phyloP scores from a whole-genome alignment of 2,797 vertebrate species.

The Prionace glauca region DNA sequence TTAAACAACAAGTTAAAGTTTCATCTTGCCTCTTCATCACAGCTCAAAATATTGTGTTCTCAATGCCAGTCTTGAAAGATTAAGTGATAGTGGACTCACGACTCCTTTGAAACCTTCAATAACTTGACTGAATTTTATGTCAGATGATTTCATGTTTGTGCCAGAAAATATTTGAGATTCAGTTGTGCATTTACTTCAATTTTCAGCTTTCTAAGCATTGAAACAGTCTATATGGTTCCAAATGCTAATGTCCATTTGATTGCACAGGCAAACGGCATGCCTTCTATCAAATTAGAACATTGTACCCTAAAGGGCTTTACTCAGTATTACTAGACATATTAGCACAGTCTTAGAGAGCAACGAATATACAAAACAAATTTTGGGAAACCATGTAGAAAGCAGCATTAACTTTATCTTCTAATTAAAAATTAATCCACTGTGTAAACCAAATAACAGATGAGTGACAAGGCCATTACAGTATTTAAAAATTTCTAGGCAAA shows the following conservation, averaged over 20 bases:
- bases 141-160: not conserved
- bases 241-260: not conserved
- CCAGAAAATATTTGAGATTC: not conserved
- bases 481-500: not conserved
- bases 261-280: too few species aligned
- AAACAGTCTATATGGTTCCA: not conserved
- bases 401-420: not conserved
- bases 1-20: not conserved
- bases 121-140: not conserved
- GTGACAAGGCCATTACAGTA: not conserved
- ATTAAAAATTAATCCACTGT: conserved; percentile 23
- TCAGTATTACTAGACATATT: not conserved
- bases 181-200: not conserved
- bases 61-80: not conserved
- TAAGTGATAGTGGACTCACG: not conserved
- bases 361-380: not conserved
- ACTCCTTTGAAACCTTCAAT: not conserved
- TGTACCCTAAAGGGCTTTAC: not conserved
- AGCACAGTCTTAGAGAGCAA: not conserved
- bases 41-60: not conserved
- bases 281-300: not conserved
- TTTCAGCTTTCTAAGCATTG: not conserved
- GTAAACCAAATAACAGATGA: conserved; percentile 20
- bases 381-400: not conserved
- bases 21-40: not conserved